These are phyloP conservation scores for Leptopilina myrica DNA, from an alignment of 2,888 invertebrate genomes.

Conservation along the genomic window DNA sequence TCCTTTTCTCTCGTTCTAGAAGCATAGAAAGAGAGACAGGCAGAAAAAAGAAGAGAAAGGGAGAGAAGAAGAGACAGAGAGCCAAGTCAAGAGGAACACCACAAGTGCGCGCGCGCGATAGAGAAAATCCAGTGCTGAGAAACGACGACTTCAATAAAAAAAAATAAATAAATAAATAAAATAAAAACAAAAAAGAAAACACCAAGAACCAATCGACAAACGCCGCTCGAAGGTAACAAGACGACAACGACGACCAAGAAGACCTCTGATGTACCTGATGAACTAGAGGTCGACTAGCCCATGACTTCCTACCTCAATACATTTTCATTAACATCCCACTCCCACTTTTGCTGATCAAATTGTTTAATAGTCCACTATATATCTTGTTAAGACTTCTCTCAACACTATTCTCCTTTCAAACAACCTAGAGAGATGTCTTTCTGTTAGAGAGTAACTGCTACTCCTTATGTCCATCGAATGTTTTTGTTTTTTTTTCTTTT, in stretches of 20 bases:
- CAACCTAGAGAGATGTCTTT: neutral
- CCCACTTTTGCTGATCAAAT: constrained; percentile 25
- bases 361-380: constrained; percentile 16
- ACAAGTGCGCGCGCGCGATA: neutral
- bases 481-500: too few relatives aligned
- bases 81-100: neutral
- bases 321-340: constrained; percentile 65
- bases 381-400: neutral
- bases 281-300: constrained; percentile 50
- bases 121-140: constrained; percentile 35
- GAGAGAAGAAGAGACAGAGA: neutral
- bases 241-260: constrained; percentile 19
- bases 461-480: too few relatives aligned
- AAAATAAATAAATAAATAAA: neutral
- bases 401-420: neutral
- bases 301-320: constrained; percentile 64
- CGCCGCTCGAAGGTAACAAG: constrained; percentile 1
- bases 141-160: constrained; percentile 10
- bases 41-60: too few relatives aligned
- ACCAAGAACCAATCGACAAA: constrained; percentile 15
- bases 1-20: too few relatives aligned
- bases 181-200: constrained; percentile 5
- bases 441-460: neutral
- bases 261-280: constrained; percentile 20
- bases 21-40: too few relatives aligned